phyloP scores from a whole-genome alignment of 1,140 invertebrate species.

The Caligus rogercresseyi region DNA sequence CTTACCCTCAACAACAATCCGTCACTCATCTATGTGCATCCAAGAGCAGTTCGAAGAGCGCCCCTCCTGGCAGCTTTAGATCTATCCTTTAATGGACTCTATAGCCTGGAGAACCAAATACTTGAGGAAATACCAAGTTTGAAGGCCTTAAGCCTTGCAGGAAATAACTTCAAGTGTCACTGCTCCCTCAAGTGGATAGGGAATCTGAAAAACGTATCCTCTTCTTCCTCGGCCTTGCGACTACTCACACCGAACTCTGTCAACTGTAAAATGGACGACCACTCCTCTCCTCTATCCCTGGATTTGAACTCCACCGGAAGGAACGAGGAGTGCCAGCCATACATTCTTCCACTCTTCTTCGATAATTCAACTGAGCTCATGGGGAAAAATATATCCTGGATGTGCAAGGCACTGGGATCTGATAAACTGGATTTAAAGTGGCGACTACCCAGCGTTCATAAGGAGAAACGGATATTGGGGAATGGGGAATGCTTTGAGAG shows the following conservation, averaged over 20 bases:
- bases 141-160: conserved; percentile 1
- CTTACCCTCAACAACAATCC: conserved; percentile 14
- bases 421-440: not conserved
- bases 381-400: conserved; percentile 14
- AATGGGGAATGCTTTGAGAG: conserved; percentile 14
- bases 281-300: not conserved
- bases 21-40: conserved; percentile 5
- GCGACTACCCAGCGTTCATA: not conserved
- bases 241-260: not conserved
- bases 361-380: not conserved
- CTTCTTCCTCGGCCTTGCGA: not conserved
- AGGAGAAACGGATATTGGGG: not conserved
- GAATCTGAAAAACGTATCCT: not conserved
- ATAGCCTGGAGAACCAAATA: not conserved
- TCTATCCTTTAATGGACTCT: conserved; percentile 10
- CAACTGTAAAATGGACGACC: not conserved
- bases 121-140: not conserved
- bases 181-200: conserved; percentile 9
- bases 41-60: not conserved
- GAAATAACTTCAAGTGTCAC: conserved; percentile 13
- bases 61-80: conserved; percentile 6
- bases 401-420: conserved; percentile 16
- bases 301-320: not conserved
- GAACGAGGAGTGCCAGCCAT: conserved; percentile 16
- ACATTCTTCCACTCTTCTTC: conserved; percentile 13